phyloP scores from a whole-genome alignment of 2,888 invertebrate species.

The Caenorhabditis zanzibari region DNA sequence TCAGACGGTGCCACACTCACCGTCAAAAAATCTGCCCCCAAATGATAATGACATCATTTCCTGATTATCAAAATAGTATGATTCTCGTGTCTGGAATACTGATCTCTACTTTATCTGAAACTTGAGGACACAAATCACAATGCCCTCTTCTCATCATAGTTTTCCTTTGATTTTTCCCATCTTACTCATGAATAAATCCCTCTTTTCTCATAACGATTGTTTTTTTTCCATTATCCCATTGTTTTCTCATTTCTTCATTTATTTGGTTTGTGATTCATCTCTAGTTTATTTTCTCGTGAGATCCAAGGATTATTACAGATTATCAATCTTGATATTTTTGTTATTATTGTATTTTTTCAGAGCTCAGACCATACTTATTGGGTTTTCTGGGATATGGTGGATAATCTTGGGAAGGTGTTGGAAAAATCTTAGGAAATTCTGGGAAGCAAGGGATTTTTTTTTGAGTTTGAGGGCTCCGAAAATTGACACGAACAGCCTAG shows the following conservation, averaged over 20 bases:
- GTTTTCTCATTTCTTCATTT: background rate
- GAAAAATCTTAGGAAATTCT: too few relatives aligned
- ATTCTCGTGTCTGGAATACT: background rate
- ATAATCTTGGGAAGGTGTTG: too few relatives aligned
- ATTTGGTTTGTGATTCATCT: constrained; percentile 6
- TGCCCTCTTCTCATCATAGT: background rate
- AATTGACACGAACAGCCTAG: too few relatives aligned
- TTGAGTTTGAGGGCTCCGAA: too few relatives aligned
- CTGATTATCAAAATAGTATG: background rate
- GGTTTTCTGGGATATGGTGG: background rate
- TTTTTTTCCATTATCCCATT: constrained; percentile 1
- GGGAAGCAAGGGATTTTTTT: too few relatives aligned
- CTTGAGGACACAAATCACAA: background rate
- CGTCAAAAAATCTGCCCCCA: too few relatives aligned
- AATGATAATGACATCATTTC: background rate
- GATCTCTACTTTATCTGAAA: background rate
- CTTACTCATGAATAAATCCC: background rate
- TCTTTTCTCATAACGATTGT: background rate
- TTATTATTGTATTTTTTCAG: background rate
- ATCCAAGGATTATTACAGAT: background rate
- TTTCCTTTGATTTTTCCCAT: background rate
- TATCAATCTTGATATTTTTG: background rate
- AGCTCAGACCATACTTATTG: constrained; percentile 6
- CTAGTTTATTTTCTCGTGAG: background rate
- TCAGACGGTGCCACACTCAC: too few relatives aligned